phyloP scores from a whole-genome alignment of 2,888 invertebrate species.

The Amphimallon solstitiale region DNA sequence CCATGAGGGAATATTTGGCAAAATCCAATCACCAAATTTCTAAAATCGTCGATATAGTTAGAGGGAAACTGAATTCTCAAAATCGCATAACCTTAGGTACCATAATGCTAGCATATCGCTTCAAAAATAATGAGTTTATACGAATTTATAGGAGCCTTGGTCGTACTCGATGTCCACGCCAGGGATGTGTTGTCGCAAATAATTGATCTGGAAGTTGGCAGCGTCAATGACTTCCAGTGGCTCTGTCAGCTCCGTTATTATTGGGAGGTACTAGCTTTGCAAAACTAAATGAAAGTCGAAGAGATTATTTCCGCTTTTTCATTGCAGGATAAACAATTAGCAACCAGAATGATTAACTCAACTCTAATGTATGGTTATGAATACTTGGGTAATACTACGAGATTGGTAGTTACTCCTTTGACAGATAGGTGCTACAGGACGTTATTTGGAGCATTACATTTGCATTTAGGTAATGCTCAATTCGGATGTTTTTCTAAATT shows the following conservation, averaged over 20 bases:
- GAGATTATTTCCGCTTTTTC: neutral
- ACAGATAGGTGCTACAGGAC: slow-evolving; percentile 95
- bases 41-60: slow-evolving; percentile 84
- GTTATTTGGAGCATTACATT: slow-evolving; percentile 88
- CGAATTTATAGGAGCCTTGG: slow-evolving; percentile 75
- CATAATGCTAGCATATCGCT: too few species aligned
- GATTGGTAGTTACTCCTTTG: slow-evolving; percentile 92
- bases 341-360: slow-evolving; percentile 91
- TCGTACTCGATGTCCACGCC: slow-evolving; percentile 93
- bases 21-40: slow-evolving; percentile 81
- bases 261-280: slow-evolving; percentile 73
- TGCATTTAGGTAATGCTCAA: slow-evolving; percentile 74
- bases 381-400: slow-evolving; percentile 89
- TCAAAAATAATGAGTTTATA: too few species aligned
- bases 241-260: slow-evolving; percentile 87
- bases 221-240: slow-evolving; percentile 91
- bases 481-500: neutral
- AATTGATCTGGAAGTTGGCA: slow-evolving; percentile 71
- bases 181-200: slow-evolving; percentile 84
- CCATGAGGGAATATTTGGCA: slow-evolving; percentile 73
- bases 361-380: slow-evolving; percentile 91
- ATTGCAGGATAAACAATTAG: slow-evolving; percentile 66
- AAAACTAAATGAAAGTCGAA: neutral
- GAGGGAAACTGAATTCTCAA: slow-evolving; percentile 86
- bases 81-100: slow-evolving; percentile 89